phyloP scores from a whole-genome alignment of 2,797 vertebrate genomes.

The Sphenodon punctatus region DNA sequence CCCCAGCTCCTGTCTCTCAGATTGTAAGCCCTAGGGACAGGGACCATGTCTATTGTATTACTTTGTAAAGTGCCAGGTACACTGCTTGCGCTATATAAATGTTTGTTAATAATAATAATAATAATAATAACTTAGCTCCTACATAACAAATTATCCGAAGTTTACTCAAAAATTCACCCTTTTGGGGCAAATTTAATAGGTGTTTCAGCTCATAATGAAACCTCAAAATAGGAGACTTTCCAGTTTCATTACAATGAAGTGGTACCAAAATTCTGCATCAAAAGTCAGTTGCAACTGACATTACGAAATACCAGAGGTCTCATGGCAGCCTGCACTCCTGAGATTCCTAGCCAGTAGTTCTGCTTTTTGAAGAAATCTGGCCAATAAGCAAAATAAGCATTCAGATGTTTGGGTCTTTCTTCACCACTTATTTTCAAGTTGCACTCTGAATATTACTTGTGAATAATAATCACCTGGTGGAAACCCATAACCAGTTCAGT shows the following conservation, averaged over 20 bases:
- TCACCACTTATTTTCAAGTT: background rate
- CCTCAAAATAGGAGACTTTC: background rate
- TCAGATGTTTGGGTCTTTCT: background rate
- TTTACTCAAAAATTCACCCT: background rate
- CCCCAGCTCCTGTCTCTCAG: too few species aligned
- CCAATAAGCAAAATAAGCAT: background rate
- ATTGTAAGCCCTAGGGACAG: too few species aligned
- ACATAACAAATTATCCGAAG: background rate
- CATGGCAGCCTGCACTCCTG: too few species aligned
- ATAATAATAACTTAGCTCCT: too few species aligned
- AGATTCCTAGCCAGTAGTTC: background rate
- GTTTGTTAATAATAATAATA: too few species aligned
- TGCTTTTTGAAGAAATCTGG: background rate
- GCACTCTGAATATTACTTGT: background rate
- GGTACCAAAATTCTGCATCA: accelerated
- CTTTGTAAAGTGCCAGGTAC: too few species aligned
- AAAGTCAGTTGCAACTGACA: background rate
- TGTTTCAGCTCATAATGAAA: background rate
- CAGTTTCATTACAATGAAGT: background rate
- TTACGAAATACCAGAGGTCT: background rate
- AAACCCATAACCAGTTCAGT: background rate
- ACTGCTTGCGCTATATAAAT: too few species aligned
- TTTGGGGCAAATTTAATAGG: background rate
- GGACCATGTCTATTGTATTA: too few species aligned
- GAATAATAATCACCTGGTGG: background rate